Conservation (phyloP, 1,140 invertebrate genomes). For the Drosophila jambulina region DNA sequence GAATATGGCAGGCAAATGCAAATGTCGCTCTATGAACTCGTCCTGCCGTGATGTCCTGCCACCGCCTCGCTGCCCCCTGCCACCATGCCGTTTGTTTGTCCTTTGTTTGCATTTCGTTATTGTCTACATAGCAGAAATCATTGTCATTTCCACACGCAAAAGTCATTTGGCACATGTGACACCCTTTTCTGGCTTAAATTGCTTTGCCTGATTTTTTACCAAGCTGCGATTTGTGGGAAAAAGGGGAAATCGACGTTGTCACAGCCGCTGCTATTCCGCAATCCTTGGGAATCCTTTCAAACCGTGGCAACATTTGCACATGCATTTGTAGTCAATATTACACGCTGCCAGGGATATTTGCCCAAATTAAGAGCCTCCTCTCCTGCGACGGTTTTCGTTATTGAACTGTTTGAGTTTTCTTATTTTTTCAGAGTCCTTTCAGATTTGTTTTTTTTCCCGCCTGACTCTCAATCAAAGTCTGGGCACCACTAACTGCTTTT, state of each 20-base stretch:
- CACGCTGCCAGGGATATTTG: constrained; percentile 72
- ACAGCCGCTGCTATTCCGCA: constrained; percentile 48
- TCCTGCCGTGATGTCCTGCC: constrained; percentile 61
- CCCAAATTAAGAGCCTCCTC: constrained; percentile 70
- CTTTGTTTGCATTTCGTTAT: constrained; percentile 83
- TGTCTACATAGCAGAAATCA: constrained; percentile 81
- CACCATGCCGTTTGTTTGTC: constrained; percentile 31
- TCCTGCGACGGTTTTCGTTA: constrained; percentile 27
- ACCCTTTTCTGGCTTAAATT: constrained; percentile 82
- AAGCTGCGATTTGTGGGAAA: constrained; percentile 11
- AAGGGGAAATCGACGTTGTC: constrained; percentile 20
- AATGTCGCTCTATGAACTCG: constrained; percentile 78
- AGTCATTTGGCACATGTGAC: constrained; percentile 83
- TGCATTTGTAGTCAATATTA: constrained; percentile 84
- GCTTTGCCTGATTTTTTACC: constrained; percentile 61
- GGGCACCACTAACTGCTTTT: constrained; percentile 70
- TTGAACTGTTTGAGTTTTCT: constrained; percentile 26
- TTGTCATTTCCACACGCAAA: constrained; percentile 84
- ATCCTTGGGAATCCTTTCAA: constrained; percentile 60
- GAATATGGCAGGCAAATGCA: constrained; percentile 82
- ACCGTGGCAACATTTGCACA: constrained; percentile 84
- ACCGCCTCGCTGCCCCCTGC: neutral
- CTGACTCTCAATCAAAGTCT: constrained; percentile 66
- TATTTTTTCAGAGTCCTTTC: constrained; percentile 4
- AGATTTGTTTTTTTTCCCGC: neutral